Evolutionary conservation across 2,888 invertebrate species (phyloP).

Genomic region (Heliconius cydno): DNA sequence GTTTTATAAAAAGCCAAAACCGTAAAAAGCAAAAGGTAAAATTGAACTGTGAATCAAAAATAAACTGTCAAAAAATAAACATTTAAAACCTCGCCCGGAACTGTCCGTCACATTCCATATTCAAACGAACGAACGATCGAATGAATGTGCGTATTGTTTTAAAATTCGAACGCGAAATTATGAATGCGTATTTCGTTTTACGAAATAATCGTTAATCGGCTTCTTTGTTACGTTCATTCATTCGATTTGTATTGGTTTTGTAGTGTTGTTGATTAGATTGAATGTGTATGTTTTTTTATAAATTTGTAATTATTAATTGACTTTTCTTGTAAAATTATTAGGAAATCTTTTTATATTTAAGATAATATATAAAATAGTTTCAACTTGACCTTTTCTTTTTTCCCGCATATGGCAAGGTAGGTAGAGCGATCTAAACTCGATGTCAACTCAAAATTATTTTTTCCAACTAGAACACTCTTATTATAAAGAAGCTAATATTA

Average conservation of each 20-base stretch:
- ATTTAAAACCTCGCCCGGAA: slow-evolving; percentile 67
- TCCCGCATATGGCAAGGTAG: too few relatives aligned
- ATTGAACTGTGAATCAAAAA: slow-evolving; percentile 58
- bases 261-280: neutral
- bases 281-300: neutral
- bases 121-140: slow-evolving; percentile 69
- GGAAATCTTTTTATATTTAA: too few relatives aligned
- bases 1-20: slow-evolving; percentile 60
- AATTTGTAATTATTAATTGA: neutral
- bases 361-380: too few relatives aligned
- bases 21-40: slow-evolving; percentile 58
- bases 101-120: slow-evolving; percentile 77
- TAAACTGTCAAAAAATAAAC: slow-evolving; percentile 59
- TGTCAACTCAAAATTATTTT: too few relatives aligned
- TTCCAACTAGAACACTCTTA: too few relatives aligned
- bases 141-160: slow-evolving; percentile 69
- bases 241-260: slow-evolving; percentile 49
- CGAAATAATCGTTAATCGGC: slow-evolving; percentile 76
- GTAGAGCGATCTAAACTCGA: too few relatives aligned
- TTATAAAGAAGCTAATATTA: too few relatives aligned
- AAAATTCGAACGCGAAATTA: slow-evolving; percentile 71
- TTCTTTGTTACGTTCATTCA: slow-evolving; percentile 78
- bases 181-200: slow-evolving; percentile 67
- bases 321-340: neutral
- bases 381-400: too few relatives aligned